A percentile compares a stretch with the other conserved stretches of the same genome.
Conservation (phyloP, 2,888 invertebrate genomes). For the Scelioninae gen. 1 region DNA sequence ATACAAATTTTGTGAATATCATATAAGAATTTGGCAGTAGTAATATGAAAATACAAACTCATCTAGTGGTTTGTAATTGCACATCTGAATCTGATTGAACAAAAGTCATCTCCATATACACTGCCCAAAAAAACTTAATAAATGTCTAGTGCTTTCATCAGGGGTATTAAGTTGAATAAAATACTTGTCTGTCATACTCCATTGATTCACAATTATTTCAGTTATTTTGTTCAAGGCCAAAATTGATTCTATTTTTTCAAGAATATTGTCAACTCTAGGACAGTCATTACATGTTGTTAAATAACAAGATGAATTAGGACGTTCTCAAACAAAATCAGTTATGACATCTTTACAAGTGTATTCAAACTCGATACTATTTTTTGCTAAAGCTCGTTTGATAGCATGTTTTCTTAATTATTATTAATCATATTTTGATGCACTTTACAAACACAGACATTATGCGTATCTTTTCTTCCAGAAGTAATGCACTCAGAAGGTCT, state of each 20-base stretch:
- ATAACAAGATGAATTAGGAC: slow-evolving; percentile 27
- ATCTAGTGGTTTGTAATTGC: no score
- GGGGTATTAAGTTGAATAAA: no score
- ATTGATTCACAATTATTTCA: slow-evolving; percentile 17
- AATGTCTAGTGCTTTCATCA: no score
- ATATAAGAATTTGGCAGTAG: no score
- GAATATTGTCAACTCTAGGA: slow-evolving; percentile 22
- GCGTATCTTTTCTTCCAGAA: slow-evolving; percentile 26
- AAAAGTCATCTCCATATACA: no score
- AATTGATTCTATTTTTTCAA: slow-evolving; percentile 8
- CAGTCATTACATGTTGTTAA: slow-evolving; percentile 20
- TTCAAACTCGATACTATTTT: background rate
- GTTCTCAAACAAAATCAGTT: slow-evolving; percentile 24
- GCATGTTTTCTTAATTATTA: slow-evolving; percentile 25
- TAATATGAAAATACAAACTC: no score
- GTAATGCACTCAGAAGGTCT: background rate
- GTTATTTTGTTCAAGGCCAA: slow-evolving; percentile 12
- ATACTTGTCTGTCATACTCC: no score
- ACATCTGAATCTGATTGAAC: no score
- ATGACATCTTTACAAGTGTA: slow-evolving; percentile 10
- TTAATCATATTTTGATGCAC: slow-evolving; percentile 34
- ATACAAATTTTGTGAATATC: no score
- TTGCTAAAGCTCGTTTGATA: background rate
- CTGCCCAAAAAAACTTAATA: no score
- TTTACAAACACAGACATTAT: slow-evolving; percentile 40